These are phyloP conservation scores for Rhyzopertha dominica DNA, from an alignment of 1,140 invertebrate species.

Conservation along the genomic window DNA sequence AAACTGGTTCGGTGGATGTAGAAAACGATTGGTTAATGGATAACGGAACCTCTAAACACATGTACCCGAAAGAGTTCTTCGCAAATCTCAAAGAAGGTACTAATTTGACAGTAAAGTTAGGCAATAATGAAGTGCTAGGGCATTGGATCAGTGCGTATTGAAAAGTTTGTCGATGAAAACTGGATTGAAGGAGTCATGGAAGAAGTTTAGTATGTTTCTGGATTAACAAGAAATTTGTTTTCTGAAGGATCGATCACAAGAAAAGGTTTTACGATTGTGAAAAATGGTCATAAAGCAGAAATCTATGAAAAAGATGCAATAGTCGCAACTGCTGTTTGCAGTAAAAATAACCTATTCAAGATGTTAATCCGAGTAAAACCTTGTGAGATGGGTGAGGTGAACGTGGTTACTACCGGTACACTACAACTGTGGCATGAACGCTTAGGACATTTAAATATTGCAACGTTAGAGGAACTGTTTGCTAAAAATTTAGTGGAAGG, in stretches of 20 bases:
- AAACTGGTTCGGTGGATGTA: slow-evolving; percentile 18
- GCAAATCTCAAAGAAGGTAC: not conserved
- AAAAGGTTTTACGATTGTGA: slow-evolving; percentile 16
- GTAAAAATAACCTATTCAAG: too few species aligned
- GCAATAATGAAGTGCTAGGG: slow-evolving; percentile 21
- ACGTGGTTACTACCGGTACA: not conserved
- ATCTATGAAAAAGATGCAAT: not conserved
- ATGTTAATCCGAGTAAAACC: too few species aligned
- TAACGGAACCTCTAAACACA: slow-evolving; percentile 39
- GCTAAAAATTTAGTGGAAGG: not conserved
- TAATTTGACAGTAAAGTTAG: slow-evolving; percentile 16
- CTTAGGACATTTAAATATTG: slow-evolving; percentile 13
- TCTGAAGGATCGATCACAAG: slow-evolving; percentile 34
- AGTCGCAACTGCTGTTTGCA: not conserved
- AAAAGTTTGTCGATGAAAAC: slow-evolving; percentile 29
- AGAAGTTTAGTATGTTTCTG: slow-evolving; percentile 35
- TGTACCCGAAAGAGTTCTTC: slow-evolving; percentile 14
- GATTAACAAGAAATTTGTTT: slow-evolving; percentile 31
- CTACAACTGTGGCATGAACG: slow-evolving; percentile 11
- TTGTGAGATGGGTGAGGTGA: not conserved
- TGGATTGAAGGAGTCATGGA: slow-evolving; percentile 27
- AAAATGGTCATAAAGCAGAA: slow-evolving; percentile 9
- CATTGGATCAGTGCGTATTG: slow-evolving; percentile 26
- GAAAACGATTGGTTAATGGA: slow-evolving; percentile 35
- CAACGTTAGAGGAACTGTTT: not conserved